Evolutionary conservation across 2,113 vertebrate species (phyloP), one percentile per base, ranked within the genome.

Genomic region (Pelecanus crispus): DNA sequence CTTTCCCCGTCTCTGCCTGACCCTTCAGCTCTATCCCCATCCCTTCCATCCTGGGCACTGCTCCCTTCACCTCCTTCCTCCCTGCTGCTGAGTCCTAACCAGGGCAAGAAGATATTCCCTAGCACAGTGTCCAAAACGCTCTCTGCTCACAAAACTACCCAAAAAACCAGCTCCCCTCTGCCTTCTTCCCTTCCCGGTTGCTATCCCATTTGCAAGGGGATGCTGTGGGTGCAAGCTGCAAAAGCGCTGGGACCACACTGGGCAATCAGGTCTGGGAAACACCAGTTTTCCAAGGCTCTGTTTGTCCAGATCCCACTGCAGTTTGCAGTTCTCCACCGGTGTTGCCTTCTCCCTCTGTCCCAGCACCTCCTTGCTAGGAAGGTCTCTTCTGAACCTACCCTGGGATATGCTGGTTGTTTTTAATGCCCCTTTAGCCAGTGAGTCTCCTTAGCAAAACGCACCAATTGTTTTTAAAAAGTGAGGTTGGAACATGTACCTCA

Each of bases 121-220:
- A 21, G 10, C 29, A 12, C 0, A 0, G 32, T 2, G 2, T 11
- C 17, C 50, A 38, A 53, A 53, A 44, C 4, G 18, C 40, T 58
- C 31, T 59, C 63, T 40, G 70, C 70, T 86, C 58, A 66, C 52
- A 65, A 10, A 59, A 17, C 22, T 8, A 32, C 40, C 16, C 70
- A 71, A 58, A 29, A 78, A 78, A 68, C 15, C 29, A 68, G 55
- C 61, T 21, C 4, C 29, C 44, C 44, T 81, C 47, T 63, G 71
- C 77, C 36, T n/a, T 40, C 36, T 28, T 49, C 75, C 31, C 63
- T n/a, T 40, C 13, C 16, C 1, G 0, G 22, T 25, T 53, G 34
- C 67, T 24, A 9, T 32, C 32, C 72, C 20, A 7, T 36, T 28
- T 49, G 21, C 28, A 34, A 53, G 21, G 77, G 49, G 58, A 55